Conservation (phyloP, 2,113 vertebrate genomes). For the Bujurquina vittata region DNA sequence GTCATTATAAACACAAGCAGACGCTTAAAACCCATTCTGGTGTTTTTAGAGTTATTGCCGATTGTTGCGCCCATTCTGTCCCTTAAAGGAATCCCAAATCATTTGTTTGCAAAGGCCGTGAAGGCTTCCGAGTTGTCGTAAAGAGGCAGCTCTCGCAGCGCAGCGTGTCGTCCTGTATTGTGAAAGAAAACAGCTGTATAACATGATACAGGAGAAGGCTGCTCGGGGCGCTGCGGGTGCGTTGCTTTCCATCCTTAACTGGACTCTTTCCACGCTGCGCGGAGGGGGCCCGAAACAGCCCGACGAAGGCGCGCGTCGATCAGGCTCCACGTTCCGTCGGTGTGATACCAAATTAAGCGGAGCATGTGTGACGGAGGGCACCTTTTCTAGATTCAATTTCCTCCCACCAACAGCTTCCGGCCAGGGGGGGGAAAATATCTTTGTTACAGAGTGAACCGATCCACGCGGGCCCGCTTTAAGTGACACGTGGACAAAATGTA, state of each 20-base stretch:
- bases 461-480: background rate
- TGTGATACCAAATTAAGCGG: background rate
- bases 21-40: background rate
- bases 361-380: background rate
- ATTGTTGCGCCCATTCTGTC: background rate
- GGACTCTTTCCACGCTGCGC: conserved; percentile 13
- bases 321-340: background rate
- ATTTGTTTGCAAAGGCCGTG: background rate
- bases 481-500: background rate
- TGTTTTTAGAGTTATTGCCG: background rate
- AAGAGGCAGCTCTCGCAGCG: conserved; percentile 37
- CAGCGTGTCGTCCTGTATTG: conserved; percentile 56
- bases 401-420: background rate
- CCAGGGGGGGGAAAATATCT: background rate
- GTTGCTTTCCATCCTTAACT: conserved; percentile 39
- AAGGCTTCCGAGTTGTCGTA: background rate
- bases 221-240: conserved; percentile 37
- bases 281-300: background rate
- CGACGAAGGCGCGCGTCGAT: background rate
- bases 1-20: background rate
- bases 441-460: too few species aligned
- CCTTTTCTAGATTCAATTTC: background rate
- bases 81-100: background rate
- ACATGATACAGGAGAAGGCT: conserved; percentile 54
- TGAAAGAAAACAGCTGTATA: conserved; percentile 66